These are phyloP conservation scores for Forbesichthys agassizii DNA, from an alignment of 2,113 vertebrate genomes.

Conservation along the genomic window DNA sequence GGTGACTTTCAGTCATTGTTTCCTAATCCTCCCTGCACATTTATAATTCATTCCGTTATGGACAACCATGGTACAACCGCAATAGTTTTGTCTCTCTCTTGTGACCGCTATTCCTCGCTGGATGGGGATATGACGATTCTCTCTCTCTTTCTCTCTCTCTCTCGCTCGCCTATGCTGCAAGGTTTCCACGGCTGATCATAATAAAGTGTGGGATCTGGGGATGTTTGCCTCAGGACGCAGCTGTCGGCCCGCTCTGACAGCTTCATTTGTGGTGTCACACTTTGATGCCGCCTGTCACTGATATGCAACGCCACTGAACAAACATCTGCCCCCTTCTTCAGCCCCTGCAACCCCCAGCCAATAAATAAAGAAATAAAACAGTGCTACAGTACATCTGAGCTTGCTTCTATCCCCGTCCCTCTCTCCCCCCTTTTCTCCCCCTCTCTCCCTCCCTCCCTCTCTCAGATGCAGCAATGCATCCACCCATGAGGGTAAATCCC, in stretches of 20 bases:
- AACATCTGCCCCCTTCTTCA: constrained; percentile 60
- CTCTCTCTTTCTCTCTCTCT: neutral
- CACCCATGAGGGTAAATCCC: constrained; percentile 61
- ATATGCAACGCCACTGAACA: constrained; percentile 68
- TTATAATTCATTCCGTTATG: constrained; percentile 75
- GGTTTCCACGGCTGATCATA: constrained; percentile 57
- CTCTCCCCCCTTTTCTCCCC: neutral
- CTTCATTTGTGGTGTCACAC: constrained; percentile 71
- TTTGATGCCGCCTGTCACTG: constrained; percentile 75
- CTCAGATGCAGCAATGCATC: constrained; percentile 54
- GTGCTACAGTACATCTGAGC: neutral
- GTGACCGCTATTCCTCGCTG: constrained; percentile 40
- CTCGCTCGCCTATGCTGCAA: constrained; percentile 34
- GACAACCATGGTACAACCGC: constrained; percentile 50
- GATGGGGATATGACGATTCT: constrained; percentile 51
- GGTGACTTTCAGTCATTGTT: constrained; percentile 66
- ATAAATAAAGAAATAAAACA: constrained; percentile 67
- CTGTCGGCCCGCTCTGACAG: constrained; percentile 74
- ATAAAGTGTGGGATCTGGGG: constrained; percentile 63
- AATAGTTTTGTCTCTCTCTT: constrained; percentile 56
- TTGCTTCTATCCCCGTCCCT: neutral
- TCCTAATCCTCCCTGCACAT: constrained; percentile 71
- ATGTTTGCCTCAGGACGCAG: constrained; percentile 69
- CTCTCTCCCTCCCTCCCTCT: constrained; percentile 47
- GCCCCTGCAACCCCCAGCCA: neutral